Conservation (phyloP, 2,113 vertebrate species). For the Hyperopisus bebe region DNA sequence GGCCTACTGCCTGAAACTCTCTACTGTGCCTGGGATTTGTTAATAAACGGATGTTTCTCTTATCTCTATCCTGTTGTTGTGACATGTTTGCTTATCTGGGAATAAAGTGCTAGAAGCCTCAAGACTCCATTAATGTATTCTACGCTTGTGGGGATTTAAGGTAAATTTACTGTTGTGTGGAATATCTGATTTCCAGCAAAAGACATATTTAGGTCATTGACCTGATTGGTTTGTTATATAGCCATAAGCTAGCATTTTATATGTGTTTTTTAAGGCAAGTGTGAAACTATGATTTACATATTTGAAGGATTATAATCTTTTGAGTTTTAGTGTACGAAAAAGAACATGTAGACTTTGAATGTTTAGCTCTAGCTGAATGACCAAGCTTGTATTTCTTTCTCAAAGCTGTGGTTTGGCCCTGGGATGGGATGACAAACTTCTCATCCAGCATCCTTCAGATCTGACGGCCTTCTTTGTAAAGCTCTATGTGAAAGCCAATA, state of each 20-base stretch:
- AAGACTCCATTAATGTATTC: not conserved
- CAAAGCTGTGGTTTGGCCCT: not conserved
- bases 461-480: not conserved
- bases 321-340: not conserved
- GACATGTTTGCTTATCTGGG: not conserved
- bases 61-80: not conserved
- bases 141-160: not conserved
- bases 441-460: not conserved
- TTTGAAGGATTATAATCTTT: not conserved
- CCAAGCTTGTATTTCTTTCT: not conserved
- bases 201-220: not conserved
- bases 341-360: not conserved
- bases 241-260: not conserved
- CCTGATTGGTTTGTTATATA: not conserved
- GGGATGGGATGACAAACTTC: not conserved
- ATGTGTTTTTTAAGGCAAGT: not conserved
- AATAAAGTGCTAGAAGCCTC: not conserved
- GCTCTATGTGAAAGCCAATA: not conserved
- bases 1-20: not conserved
- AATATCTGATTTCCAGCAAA: not conserved
- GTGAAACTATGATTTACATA: not conserved
- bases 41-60: not conserved
- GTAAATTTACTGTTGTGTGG: not conserved
- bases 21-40: not conserved
- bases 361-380: not conserved